Conservation (phyloP, 92 coral and sea anemone species). For the Epizoanthus ramosus region DNA sequence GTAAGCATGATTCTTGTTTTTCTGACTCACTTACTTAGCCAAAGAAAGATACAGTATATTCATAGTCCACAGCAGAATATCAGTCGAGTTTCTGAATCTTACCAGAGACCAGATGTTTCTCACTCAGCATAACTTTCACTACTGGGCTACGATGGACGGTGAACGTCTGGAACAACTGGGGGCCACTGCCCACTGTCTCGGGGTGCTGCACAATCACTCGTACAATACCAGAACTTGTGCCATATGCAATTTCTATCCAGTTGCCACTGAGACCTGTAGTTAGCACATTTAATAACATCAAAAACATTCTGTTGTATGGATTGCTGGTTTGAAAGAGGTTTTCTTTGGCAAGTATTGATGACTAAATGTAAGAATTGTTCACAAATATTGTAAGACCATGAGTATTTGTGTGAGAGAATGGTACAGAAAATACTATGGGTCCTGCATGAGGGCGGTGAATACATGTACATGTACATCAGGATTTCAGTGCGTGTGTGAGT, state of each 20-base stretch:
- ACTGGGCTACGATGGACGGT: conserved; percentile 98
- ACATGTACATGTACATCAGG: no score
- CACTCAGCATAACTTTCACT: conserved; percentile 94
- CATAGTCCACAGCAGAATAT: no score
- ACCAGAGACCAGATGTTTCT: conserved; percentile 92
- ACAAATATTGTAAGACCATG: no score
- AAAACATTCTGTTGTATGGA: background rate
- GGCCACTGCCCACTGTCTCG: conserved; percentile 98
- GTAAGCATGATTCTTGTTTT: no score
- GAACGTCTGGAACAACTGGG: conserved; percentile 97
- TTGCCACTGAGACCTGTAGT: conserved; percentile 90
- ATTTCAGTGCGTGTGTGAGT: no score
- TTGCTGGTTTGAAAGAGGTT: no score
- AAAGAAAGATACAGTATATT: no score
- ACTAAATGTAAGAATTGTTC: background rate
- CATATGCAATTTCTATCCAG: conserved; percentile 99
- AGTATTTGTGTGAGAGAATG: no score
- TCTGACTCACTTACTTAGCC: no score
- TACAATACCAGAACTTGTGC: conserved; percentile 96
- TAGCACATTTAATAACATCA: background rate
- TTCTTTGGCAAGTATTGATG: no score
- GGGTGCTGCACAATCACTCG: conserved; percentile 98
- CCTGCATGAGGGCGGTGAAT: no score
- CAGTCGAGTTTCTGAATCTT: background rate
- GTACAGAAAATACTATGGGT: no score